phyloP scores from a whole-genome alignment of 2,888 invertebrate genomes.

The Drosophila incognita region DNA sequence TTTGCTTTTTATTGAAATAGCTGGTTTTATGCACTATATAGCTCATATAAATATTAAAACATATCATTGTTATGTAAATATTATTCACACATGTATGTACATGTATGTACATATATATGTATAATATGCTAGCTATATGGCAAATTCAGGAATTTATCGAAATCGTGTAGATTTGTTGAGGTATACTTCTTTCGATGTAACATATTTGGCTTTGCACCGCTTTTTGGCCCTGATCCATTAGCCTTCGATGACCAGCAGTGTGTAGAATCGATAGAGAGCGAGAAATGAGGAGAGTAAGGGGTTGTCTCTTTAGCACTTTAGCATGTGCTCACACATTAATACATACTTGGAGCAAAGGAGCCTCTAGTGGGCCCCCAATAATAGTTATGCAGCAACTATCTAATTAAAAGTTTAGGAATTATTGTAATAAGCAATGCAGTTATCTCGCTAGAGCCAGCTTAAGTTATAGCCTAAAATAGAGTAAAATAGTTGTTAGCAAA shows the following conservation, averaged over 20 bases:
- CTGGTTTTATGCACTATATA: neutral
- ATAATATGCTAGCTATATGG: neutral
- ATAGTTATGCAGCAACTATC: neutral
- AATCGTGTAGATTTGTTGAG: neutral
- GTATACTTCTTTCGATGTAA: conserved; percentile 2
- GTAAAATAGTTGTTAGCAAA: neutral
- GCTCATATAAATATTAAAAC: neutral
- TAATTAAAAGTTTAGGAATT: neutral
- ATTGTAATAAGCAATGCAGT: neutral
- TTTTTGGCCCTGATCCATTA: conserved; percentile 60
- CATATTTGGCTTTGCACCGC: neutral
- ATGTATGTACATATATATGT: too few relatives aligned
- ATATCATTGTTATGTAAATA: neutral
- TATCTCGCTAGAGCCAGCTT: neutral
- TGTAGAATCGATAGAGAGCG: conserved; percentile 1
- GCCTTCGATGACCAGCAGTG: conserved; percentile 5
- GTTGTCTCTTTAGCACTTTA: conserved; percentile 25
- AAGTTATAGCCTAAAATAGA: neutral
- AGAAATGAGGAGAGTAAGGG: neutral
- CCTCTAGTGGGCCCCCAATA: neutral
- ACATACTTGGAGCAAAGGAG: neutral
- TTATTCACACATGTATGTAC: neutral
- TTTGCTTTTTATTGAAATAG: neutral
- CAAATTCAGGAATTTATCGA: neutral
- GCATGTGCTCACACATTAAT: conserved; percentile 26